Base-by-base conservation (phyloP, 2,888 invertebrate genomes). In the Dolomedes plantarius region DNA sequence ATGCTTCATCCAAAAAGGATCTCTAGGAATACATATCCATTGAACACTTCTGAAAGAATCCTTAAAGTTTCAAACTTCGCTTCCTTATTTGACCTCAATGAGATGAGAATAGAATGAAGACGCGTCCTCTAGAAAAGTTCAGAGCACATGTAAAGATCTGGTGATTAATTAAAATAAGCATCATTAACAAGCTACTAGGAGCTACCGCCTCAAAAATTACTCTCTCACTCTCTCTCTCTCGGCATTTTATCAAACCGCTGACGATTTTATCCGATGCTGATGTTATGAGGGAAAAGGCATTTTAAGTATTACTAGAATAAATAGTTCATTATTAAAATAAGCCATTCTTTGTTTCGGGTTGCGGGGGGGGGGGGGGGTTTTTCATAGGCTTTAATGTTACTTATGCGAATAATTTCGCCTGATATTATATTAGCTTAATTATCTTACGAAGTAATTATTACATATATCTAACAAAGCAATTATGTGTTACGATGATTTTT, bases 51-150 rank as follows among this genome's bases (percentile, higher is more conserved):
- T 56, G 23, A 56, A 56, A 56, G 56, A 56, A 56, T 56, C 19
- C 23, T 56, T 56, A 23, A 56, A 56, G 56, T 56, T 56, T 56
- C 23, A 56, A 56, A 56, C 56, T 56, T 23, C 56, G 56, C 23
- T 23, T 56, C 56, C 23, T 5, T 23, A 23, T 56, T 56, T 56
- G 56, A 6, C 46, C 46, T 46, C 16, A 2, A 2, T 11, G 46
- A 46, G 7, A 46, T 2, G 16, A 2, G 46, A 46, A 46, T 9
- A 46, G 46, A 16, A 46, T 16, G 46, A 23, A 56, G 23, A 11
- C 1, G 2, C 3, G 3, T 23, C 23, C 1, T 5, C 56, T 1
- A 23, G 56, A 11, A 23, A 56, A 56, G 23, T 56, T 56, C 56
- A 23, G 16, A 23, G 19, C 23, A 56, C 23, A 56, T 56, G 23